These are phyloP conservation scores for Vanessa tameamea DNA, from an alignment of 1,140 invertebrate species.

Conservation along the genomic window DNA sequence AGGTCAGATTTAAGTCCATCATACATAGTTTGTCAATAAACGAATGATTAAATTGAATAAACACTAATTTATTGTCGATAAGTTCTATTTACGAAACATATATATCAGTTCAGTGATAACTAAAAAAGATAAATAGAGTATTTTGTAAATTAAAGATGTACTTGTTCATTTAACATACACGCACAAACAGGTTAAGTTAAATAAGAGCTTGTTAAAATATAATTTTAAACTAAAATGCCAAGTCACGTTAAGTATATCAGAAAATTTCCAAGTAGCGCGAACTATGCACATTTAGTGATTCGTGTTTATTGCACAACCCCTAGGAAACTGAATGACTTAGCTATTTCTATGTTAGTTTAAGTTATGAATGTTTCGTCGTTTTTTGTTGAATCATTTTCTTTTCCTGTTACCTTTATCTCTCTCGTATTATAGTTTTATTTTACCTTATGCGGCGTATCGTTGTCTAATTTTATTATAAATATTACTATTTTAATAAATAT, in stretches of 20 bases:
- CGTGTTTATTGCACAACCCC: constrained; percentile 34
- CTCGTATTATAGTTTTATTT: not conserved
- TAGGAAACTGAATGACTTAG: constrained; percentile 31
- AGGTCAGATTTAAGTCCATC: no score
- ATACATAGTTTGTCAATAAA: no score
- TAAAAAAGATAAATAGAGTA: no score
- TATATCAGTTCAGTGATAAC: no score
- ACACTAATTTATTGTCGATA: no score
- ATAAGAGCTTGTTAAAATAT: not conserved
- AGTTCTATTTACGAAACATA: no score
- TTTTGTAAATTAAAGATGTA: no score
- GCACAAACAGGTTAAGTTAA: no score
- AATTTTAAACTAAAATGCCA: constrained; percentile 7
- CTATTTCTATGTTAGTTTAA: constrained; percentile 18
- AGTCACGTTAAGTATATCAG: constrained; percentile 37
- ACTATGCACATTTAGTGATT: constrained; percentile 42
- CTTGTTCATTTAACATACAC: no score
- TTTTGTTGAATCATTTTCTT: not conserved
- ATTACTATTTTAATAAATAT: not conserved
- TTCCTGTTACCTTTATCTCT: not conserved
- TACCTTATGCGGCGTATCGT: not conserved
- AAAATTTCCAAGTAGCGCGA: constrained; percentile 11
- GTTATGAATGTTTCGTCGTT: constrained; percentile 8
- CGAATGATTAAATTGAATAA: no score
- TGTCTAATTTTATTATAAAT: not conserved